Base-by-base conservation (phyloP, 2,113 vertebrate species). In the Amphiprion percula region DNA sequence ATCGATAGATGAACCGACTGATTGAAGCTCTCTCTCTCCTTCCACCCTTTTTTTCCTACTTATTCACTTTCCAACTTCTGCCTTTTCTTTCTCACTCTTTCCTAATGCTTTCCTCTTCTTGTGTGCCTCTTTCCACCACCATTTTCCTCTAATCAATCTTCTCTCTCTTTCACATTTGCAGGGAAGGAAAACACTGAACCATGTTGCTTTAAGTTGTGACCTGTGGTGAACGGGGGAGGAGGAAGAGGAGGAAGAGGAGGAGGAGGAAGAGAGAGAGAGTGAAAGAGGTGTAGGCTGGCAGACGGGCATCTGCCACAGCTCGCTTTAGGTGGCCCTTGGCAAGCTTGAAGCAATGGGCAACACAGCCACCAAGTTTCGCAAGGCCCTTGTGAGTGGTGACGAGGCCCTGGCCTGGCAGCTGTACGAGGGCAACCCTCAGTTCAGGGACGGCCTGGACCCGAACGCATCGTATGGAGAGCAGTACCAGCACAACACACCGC, bases 361-460 rank as follows among this genome's bases (percentile, higher is more conserved):
- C 94, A 97, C 98, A 77, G 98, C 98, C 80, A 99, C 98, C 79
- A 99, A 99, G 91, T 99, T 99, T 90, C 97, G 98, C 77, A 99
- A 99, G 95, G 97, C 98, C 67, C 95, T 99, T 85, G 97, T 98
- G 89, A 97, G 96, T 17, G 98, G 98, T 73, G 98, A 99, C 79
- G 98, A 99, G 94, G 96, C 96, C 78, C 91, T 99, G 91, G 97
- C 97, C 85, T 99, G 96, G 95, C 98, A 99, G 93, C 97, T 99
- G 75, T 99, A 99, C 10, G 98, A 99, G 92, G 97, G 96, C 70
- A 99, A 99, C 91, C 97, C 97, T 80, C 98, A 99, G 86, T 95
- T 99, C 68, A 97, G 98, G 94, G 97, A 99, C 62, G 96, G 97
- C 82, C 94, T 99, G 85, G 98, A 99, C 94, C 98, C 98, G 74